phyloP scores from a whole-genome alignment of 2,888 invertebrate species.

The Tetrapedia diversipes region DNA sequence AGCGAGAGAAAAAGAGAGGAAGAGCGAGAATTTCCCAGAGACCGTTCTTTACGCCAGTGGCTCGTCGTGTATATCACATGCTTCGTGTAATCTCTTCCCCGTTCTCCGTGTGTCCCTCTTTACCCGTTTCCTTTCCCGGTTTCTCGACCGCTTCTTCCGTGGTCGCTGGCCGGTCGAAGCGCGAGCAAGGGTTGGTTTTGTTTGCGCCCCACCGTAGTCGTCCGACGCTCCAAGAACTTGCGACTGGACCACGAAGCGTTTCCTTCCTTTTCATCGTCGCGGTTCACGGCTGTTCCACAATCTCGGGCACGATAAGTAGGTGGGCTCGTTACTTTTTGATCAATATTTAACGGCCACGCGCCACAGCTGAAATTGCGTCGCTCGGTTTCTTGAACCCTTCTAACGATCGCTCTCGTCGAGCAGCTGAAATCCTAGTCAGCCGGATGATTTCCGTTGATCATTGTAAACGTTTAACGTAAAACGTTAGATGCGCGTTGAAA shows the following conservation, averaged over 20 bases:
- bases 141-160: conserved; percentile 11
- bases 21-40: conserved; percentile 47
- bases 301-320: conserved; percentile 63
- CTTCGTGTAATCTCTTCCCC: conserved; percentile 54
- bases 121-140: conserved; percentile 32
- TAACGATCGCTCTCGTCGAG: conserved; percentile 21
- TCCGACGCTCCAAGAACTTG: conserved; percentile 26
- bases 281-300: conserved; percentile 45
- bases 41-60: conserved; percentile 34
- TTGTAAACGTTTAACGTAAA: too few species aligned
- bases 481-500: too few species aligned
- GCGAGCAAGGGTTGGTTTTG: not conserved
- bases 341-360: conserved; percentile 67
- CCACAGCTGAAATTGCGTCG: conserved; percentile 51
- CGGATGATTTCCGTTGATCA: not conserved
- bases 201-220: conserved; percentile 10
- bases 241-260: conserved; percentile 49
- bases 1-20: conserved; percentile 73
- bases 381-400: conserved; percentile 50
- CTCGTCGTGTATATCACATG: conserved; percentile 54
- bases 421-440: not conserved
- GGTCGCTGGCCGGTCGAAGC: not conserved
- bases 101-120: conserved; percentile 28
- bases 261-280: conserved; percentile 57
- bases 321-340: conserved; percentile 68